Evolutionary conservation across 2,888 invertebrate genomes (phyloP).

Genomic region (Nowickia ferox): DNA sequence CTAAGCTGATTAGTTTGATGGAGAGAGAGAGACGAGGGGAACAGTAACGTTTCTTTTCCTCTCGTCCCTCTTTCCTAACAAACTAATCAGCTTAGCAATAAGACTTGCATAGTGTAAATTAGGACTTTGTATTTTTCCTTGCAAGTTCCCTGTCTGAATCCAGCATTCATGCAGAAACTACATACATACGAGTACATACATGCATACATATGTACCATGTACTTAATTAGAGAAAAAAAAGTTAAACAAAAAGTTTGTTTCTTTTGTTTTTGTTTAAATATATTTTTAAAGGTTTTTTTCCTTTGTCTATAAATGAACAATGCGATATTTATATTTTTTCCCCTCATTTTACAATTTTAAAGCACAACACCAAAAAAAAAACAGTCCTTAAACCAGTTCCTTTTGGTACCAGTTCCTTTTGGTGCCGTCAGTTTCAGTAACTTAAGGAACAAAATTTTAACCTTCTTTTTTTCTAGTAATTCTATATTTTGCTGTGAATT

Average conservation of each 20-base stretch:
- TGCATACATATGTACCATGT: too few species aligned
- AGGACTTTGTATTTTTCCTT: constrained; percentile 5
- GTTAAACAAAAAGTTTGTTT: not conserved
- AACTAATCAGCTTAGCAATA: too few species aligned
- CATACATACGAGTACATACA: too few species aligned
- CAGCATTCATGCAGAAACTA: constrained; percentile 46
- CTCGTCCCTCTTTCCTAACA: too few species aligned
- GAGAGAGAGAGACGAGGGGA: too few species aligned
- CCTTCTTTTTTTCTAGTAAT: not conserved
- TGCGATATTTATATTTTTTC: constrained; percentile 30
- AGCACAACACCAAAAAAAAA: constrained; percentile 14
- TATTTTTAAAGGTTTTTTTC: constrained; percentile 24
- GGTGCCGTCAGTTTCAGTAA: constrained; percentile 16
- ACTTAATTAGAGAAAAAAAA: constrained; percentile 13
- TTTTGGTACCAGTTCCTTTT: constrained; percentile 36
- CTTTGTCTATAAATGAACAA: constrained; percentile 51
- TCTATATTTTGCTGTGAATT: not conserved
- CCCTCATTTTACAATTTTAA: not conserved
- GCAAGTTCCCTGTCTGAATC: not conserved
- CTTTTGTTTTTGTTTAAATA: constrained; percentile 38
- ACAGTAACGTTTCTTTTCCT: too few species aligned
- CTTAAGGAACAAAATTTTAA: not conserved
- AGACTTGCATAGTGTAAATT: too few species aligned
- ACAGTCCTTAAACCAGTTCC: constrained; percentile 53
- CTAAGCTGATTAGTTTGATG: too few species aligned